Evolutionary conservation across 64 coral and sea anemone genomes (phyloP).

Genomic region (Montipora cactus): DNA sequence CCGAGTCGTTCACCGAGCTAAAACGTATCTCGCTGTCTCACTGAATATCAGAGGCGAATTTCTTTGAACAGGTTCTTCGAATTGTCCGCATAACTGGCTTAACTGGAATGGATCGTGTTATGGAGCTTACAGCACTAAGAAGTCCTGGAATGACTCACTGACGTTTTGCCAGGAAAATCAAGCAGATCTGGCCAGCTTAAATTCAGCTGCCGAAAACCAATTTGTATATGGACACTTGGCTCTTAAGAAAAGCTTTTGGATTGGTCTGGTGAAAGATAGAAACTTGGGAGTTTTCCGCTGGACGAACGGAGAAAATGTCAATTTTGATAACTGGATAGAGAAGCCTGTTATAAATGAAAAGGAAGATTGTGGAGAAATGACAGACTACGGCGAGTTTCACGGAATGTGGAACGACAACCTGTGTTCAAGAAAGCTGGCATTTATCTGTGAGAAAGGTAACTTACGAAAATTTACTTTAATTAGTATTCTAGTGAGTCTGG

Average conservation of each 20-base stretch:
- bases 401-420: constrained; percentile 43
- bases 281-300: background rate
- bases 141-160: constrained; percentile 12
- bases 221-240: constrained; percentile 23
- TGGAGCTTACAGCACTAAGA: background rate
- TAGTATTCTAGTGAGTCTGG: accelerated
- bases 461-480: background rate
- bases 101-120: constrained; percentile 26
- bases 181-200: constrained; percentile 28
- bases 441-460: constrained; percentile 55
- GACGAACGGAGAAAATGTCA: background rate
- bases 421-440: constrained; percentile 2
- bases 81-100: constrained; percentile 13
- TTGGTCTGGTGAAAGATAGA: constrained; percentile 24
- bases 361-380: constrained; percentile 51
- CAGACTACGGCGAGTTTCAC: background rate
- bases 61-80: background rate
- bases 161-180: background rate
- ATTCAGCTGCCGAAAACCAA: constrained; percentile 3
- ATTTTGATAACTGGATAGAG: constrained; percentile 26
- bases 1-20: no score
- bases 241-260: constrained; percentile 21
- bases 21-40: background rate
- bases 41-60: no score
- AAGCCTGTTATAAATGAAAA: background rate